Conservation (phyloP, 2,888 invertebrate genomes). For the Endotricha flammealis region DNA sequence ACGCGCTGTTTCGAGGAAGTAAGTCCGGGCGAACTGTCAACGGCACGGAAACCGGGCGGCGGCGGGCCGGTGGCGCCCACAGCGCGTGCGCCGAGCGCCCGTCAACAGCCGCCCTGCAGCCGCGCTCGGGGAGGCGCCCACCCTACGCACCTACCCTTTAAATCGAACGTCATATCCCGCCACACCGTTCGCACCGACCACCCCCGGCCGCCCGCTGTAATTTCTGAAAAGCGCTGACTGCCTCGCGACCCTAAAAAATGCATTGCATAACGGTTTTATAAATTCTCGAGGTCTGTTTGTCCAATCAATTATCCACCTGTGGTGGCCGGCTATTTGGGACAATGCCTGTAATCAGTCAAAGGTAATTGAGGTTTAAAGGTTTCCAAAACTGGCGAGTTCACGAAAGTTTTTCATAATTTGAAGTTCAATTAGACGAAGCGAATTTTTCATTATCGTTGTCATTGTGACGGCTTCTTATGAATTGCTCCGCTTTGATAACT, state of each 20-base stretch:
- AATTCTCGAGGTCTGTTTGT: conserved; percentile 61
- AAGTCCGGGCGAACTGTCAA: conserved; percentile 80
- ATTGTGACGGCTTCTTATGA: conserved; percentile 3
- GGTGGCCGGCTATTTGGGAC: conserved; percentile 22
- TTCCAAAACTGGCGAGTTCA: conserved; percentile 12
- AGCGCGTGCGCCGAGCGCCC: conserved; percentile 77
- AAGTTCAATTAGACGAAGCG: conserved; percentile 11
- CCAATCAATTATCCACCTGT: conserved; percentile 73
- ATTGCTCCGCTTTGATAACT: conserved; percentile 4
- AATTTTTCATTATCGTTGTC: conserved; percentile 1
- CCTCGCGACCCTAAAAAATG: conserved; percentile 75
- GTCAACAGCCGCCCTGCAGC: conserved; percentile 75
- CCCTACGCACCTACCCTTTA: conserved; percentile 63
- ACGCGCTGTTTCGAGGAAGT: conserved; percentile 75
- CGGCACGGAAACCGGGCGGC: conserved; percentile 80
- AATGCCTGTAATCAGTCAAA: conserved; percentile 30
- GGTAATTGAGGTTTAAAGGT: conserved; percentile 22
- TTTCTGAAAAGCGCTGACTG: conserved; percentile 75
- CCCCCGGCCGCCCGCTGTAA: conserved; percentile 50
- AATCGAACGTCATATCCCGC: conserved; percentile 77
- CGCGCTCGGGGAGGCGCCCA: conserved; percentile 39
- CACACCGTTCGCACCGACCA: conserved; percentile 53
- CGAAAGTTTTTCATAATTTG: conserved; percentile 16
- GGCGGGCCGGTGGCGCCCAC: conserved; percentile 44
- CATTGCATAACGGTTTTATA: conserved; percentile 76